A percentile compares a stretch with the other conserved stretches of the same genome.
Conservation (phyloP, 2,888 invertebrate species). For the Phrixothrix hirtus region DNA sequence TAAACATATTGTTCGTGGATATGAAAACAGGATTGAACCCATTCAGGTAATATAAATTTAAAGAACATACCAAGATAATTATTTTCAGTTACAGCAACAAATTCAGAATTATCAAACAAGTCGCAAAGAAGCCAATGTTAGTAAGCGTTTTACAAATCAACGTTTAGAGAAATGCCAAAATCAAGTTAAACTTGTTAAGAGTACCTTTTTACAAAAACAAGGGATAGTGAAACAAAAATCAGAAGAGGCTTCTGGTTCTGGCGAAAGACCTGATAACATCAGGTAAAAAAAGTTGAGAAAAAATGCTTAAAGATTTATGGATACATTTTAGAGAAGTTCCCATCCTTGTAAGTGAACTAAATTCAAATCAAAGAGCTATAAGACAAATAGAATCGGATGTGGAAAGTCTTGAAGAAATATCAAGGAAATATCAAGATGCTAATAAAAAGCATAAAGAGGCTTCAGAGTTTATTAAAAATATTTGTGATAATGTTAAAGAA, state of each 20-base stretch:
- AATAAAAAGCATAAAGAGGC: conserved; percentile 46
- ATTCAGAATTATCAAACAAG: conserved; percentile 57
- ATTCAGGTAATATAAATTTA: conserved; percentile 46
- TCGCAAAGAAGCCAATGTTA: conserved; percentile 48
- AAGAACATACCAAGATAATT: too few relatives aligned
- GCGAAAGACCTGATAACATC: conserved; percentile 57
- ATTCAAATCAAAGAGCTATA: conserved; percentile 55
- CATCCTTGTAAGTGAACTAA: conserved; percentile 52
- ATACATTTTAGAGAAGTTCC: conserved; percentile 39
- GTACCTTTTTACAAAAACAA: conserved; percentile 56
- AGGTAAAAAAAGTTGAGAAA: conserved; percentile 49
- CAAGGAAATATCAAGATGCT: conserved; percentile 46
- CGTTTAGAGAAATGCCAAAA: conserved; percentile 39
- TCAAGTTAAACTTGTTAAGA: conserved; percentile 41
- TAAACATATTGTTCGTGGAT: conserved; percentile 39
- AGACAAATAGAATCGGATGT: conserved; percentile 53
- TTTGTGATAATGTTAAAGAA: conserved; percentile 41
- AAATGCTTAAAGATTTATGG: neutral
- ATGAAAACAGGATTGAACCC: conserved; percentile 45
- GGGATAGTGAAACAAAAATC: conserved; percentile 53
- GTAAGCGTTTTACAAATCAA: conserved; percentile 43
- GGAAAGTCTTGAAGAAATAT: conserved; percentile 42
- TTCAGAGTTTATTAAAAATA: conserved; percentile 42
- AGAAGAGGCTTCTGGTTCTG: conserved; percentile 56
- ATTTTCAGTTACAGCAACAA: conserved; percentile 53